These are phyloP conservation scores for Pungitius pungitius DNA, from an alignment of 2,113 vertebrate genomes.

Conservation along the genomic window DNA sequence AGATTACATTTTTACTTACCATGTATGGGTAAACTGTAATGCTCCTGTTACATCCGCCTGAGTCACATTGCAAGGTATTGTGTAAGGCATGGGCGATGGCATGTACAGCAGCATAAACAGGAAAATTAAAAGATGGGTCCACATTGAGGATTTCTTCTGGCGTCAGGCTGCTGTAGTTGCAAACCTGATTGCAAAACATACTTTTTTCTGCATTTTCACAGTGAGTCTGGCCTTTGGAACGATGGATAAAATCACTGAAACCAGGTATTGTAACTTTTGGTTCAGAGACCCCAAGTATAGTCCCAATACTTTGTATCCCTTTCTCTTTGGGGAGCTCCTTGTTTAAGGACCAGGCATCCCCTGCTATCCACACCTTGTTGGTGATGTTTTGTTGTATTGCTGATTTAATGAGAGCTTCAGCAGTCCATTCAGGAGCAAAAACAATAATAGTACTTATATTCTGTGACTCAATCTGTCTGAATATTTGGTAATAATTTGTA, in stretches of 20 bases:
- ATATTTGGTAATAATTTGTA: conserved; percentile 40
- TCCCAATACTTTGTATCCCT: conserved; percentile 77
- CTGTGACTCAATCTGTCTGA: conserved; percentile 66
- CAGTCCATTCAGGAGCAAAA: conserved; percentile 38
- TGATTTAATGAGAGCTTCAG: conserved; percentile 68
- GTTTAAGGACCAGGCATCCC: conserved; percentile 81
- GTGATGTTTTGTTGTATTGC: conserved; percentile 79
- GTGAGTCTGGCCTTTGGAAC: neutral
- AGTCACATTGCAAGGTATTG: conserved; percentile 77
- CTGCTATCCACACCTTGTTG: conserved; percentile 85
- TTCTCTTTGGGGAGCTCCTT: conserved; percentile 55
- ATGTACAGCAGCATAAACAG: conserved; percentile 79
- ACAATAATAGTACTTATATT: conserved; percentile 68
- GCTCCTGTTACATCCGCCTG: conserved; percentile 65
- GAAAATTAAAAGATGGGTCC: conserved; percentile 73
- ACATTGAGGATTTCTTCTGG: neutral
- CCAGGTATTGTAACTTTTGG: conserved; percentile 58
- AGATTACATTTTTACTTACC: conserved; percentile 68
- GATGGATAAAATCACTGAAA: conserved; percentile 71
- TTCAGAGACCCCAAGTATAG: conserved; percentile 81
- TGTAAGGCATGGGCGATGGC: conserved; percentile 83
- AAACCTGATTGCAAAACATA: conserved; percentile 73
- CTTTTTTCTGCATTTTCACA: neutral
- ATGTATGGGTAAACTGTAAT: conserved; percentile 78
- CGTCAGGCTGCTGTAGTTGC: conserved; percentile 45